Conservation (phyloP, 1,140 invertebrate genomes). For the Drosophila prosaltans region DNA sequence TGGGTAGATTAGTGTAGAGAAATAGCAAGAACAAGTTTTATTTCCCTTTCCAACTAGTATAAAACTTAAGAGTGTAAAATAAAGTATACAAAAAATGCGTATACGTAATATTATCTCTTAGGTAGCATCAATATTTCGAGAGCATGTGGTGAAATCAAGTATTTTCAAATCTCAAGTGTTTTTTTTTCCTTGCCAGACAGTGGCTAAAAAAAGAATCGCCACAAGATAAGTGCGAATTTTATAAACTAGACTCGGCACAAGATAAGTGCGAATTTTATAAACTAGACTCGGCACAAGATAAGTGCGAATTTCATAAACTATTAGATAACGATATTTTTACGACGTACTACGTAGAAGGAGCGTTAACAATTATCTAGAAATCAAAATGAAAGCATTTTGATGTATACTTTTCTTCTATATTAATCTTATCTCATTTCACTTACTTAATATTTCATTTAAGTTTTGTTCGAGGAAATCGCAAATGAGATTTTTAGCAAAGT, state of each 20-base stretch:
- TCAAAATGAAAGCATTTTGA: neutral
- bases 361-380: too few relatives aligned
- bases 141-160: neutral
- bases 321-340: slow-evolving; percentile 2
- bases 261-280: too few relatives aligned
- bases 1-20: neutral
- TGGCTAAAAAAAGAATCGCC: neutral
- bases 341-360: neutral
- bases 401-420: neutral
- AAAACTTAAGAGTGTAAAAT: too few relatives aligned
- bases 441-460: slow-evolving; percentile 5
- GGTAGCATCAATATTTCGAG: too few relatives aligned
- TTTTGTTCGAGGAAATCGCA: neutral
- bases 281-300: slow-evolving; percentile 6
- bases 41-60: too few relatives aligned
- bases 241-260: neutral
- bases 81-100: too few relatives aligned
- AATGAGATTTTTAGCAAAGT: slow-evolving; percentile 2
- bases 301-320: neutral
- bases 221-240: too few relatives aligned
- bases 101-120: too few relatives aligned
- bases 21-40: too few relatives aligned
- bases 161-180: neutral
- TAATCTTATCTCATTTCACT: neutral
- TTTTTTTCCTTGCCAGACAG: neutral